phyloP scores from a whole-genome alignment of 2,113 vertebrate species.

The Zosterops pallidus region DNA sequence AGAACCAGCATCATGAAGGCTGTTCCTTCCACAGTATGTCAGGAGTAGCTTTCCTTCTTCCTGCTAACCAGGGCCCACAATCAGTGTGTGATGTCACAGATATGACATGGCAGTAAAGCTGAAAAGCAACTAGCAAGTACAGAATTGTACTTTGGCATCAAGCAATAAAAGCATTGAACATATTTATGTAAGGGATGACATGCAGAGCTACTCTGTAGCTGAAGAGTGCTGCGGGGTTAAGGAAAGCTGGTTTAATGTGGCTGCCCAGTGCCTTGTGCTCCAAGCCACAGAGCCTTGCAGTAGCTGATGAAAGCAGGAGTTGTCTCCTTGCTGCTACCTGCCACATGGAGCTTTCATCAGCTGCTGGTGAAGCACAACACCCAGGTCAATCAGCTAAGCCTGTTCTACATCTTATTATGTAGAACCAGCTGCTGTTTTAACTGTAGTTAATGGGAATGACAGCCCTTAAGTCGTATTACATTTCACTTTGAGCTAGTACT shows the following conservation, averaged over 20 bases:
- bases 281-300: not conserved
- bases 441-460: not conserved
- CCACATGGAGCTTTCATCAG: not conserved
- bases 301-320: not conserved
- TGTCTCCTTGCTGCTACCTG: not conserved
- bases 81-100: not conserved
- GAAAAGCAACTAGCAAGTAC: not conserved
- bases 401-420: accelerated
- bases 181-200: not conserved
- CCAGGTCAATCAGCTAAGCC: not conserved
- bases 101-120: not conserved
- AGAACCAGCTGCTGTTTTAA: not conserved
- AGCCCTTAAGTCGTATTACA: not conserved
- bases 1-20: not conserved
- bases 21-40: not conserved
- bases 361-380: not conserved
- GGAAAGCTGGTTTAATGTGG: not conserved
- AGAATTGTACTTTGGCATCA: accelerated
- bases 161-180: not conserved
- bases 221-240: not conserved
- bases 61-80: not conserved
- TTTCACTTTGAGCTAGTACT: not conserved
- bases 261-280: not conserved
- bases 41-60: not conserved
- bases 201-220: accelerated